Percentiles rank a stretch among this genome's conserved stretches.
phyloP scores from a whole-genome alignment of 2,888 invertebrate species.

The Heteromyza rotundicornis region DNA sequence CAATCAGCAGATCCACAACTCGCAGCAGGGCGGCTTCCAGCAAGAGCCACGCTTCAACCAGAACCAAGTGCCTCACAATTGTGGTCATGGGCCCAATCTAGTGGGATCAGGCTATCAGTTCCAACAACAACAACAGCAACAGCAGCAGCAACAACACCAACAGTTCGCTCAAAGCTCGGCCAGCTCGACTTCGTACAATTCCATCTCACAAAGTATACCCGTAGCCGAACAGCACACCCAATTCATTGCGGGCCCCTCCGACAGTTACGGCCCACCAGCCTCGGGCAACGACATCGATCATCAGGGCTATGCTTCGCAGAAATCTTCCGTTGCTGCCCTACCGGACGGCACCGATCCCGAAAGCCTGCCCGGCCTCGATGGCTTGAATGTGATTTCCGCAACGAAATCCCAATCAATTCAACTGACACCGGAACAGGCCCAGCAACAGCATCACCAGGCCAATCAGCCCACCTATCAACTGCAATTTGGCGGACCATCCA shows the following conservation, averaged over 20 bases:
- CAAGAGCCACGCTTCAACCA: conserved; percentile 52
- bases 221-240: conserved; percentile 54
- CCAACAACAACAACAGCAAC: conserved; percentile 36
- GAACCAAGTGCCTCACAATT: conserved; percentile 56
- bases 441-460: conserved; percentile 59
- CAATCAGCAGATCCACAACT: conserved; percentile 43
- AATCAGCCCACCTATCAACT: conserved; percentile 71
- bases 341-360: conserved; percentile 48
- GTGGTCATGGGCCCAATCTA: conserved; percentile 59
- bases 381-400: conserved; percentile 57
- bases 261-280: conserved; percentile 50
- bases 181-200: conserved; percentile 35
- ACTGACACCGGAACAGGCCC: conserved; percentile 64
- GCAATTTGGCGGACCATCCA: conserved; percentile 70
- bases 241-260: conserved; percentile 39
- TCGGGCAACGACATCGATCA: conserved; percentile 52
- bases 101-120: conserved; percentile 48
- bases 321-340: conserved; percentile 43
- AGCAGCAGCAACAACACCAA: conserved; percentile 32
- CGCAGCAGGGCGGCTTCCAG: conserved; percentile 47
- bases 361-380: conserved; percentile 53
- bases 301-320: conserved; percentile 56
- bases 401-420: conserved; percentile 57
- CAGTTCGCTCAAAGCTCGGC: conserved; percentile 35
- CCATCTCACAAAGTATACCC: conserved; percentile 52